These are phyloP conservation scores for Spizella passerina DNA, from an alignment of 2,797 vertebrate genomes.

Conservation along the genomic window DNA sequence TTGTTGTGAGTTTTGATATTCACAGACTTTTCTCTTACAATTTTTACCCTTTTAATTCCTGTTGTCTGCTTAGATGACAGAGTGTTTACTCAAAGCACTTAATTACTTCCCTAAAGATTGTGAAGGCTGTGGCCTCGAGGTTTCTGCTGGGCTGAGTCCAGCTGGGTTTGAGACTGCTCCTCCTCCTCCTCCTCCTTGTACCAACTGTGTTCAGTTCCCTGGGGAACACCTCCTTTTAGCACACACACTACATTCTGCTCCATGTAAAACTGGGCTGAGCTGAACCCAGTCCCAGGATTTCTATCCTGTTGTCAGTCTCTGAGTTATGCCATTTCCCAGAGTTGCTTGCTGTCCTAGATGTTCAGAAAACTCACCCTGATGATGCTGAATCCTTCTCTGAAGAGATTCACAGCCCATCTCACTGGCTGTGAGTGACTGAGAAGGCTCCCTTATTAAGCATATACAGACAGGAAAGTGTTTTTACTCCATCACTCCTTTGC, in stretches of 20 bases:
- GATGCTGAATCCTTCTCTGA: neutral
- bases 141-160: neutral
- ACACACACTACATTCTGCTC: neutral
- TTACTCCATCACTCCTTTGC: neutral
- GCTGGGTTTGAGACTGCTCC: neutral
- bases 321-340: neutral
- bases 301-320: neutral
- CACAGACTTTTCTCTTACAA: neutral
- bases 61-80: neutral
- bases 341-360: neutral
- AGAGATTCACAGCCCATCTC: neutral
- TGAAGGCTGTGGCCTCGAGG: neutral
- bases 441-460: neutral
- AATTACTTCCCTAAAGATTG: neutral
- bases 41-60: neutral
- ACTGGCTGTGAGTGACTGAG: neutral
- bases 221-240: neutral
- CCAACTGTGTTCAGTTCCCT: rapidly evolving
- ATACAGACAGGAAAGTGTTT: neutral
- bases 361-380: neutral
- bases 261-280: neutral
- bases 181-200: neutral
- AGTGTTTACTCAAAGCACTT: neutral
- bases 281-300: neutral
- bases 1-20: neutral